Conservation (phyloP, 2,888 invertebrate species). For the Acrobeloides nanus region DNA sequence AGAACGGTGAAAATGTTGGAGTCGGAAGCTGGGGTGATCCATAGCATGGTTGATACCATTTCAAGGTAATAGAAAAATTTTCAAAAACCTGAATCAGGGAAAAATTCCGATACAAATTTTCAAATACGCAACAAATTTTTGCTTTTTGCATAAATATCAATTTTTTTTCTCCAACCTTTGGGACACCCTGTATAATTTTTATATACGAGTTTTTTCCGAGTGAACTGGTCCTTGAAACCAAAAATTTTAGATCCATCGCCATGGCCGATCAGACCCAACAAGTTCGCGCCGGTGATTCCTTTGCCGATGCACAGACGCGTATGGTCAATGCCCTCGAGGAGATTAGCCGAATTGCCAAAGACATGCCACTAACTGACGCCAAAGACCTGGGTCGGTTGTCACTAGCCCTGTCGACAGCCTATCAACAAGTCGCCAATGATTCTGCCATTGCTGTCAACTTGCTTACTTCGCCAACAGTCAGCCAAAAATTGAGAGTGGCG, state of each 20-base stretch:
- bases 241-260: constrained; percentile 76
- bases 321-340: constrained; percentile 92
- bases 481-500: constrained; percentile 72
- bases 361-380: constrained; percentile 73
- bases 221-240: too few relatives aligned
- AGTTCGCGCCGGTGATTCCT: constrained; percentile 55
- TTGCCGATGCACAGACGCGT: constrained; percentile 89
- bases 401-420: constrained; percentile 63
- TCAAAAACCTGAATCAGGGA: too few relatives aligned
- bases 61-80: too few relatives aligned
- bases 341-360: constrained; percentile 81
- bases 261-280: constrained; percentile 33
- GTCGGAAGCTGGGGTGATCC: constrained; percentile 28
- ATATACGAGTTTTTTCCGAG: too few relatives aligned
- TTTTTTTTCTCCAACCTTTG: too few relatives aligned
- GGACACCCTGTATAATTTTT: too few relatives aligned
- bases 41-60: constrained; percentile 56
- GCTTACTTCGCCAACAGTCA: constrained; percentile 76
- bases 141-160: too few relatives aligned
- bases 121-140: too few relatives aligned
- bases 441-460: constrained; percentile 83
- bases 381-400: constrained; percentile 73
- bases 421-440: constrained; percentile 76
- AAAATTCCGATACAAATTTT: too few relatives aligned
- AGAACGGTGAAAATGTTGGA: constrained; percentile 53